Conservation (phyloP, 2,797 vertebrate species). For the Sparus aurata region DNA sequence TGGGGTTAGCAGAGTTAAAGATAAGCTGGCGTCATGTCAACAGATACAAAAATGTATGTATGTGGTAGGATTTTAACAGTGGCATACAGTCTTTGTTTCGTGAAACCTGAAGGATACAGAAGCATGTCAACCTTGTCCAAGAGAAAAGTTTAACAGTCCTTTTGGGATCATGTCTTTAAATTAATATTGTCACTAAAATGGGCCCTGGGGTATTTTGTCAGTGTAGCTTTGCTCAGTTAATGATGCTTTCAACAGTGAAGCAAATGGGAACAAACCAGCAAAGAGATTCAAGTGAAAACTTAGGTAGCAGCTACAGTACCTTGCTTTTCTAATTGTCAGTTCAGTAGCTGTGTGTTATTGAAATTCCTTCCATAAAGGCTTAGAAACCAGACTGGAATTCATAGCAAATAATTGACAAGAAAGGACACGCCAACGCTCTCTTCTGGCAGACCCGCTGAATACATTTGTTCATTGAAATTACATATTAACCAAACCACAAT, state of each 20-base stretch:
- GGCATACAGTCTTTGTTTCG: background rate
- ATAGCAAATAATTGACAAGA: constrained; percentile 78
- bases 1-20: constrained; percentile 64
- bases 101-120: background rate
- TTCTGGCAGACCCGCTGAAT: constrained; percentile 36
- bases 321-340: background rate
- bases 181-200: background rate
- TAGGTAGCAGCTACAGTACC: too few relatives aligned
- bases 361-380: constrained; percentile 33
- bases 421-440: background rate
- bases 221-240: background rate
- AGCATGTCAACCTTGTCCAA: background rate
- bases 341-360: constrained; percentile 3
- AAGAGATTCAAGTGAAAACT: background rate
- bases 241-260: background rate
- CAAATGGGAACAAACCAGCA: background rate
- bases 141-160: background rate
- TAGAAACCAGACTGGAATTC: constrained; percentile 51
- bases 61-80: background rate
- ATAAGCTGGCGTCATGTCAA: constrained; percentile 52
- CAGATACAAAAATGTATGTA: constrained; percentile 39
- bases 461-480: constrained; percentile 60
- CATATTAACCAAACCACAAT: constrained; percentile 78
- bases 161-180: background rate
- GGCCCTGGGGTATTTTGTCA: background rate